Base-by-base conservation (phyloP, 2,113 vertebrate genomes). In the Aphyosemion australe region DNA sequence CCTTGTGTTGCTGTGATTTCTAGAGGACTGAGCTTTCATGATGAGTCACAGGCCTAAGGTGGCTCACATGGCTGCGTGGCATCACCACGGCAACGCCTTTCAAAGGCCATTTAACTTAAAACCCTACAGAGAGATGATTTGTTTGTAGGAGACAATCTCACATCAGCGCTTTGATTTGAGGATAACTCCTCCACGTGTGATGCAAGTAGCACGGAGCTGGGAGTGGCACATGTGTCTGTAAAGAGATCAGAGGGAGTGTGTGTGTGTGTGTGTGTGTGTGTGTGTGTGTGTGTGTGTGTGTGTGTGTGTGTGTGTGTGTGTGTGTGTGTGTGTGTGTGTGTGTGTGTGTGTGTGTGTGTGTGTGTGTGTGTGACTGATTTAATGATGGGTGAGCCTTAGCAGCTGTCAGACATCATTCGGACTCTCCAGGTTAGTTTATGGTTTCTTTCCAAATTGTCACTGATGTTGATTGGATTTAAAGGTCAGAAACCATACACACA, bases 391-490 rank as follows among this genome's bases (percentile, higher is more conserved):
- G 64, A 20, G 55, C 21, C 57, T n/a, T n/a, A 55, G 26, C 37
- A 31, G 45, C 60, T 52, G 41, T 42, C 61, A 45, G 26, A 47
- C 60, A 48, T 52, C 46, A 55, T 32, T 57, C 48, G 57, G 62
- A 77, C 47, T 51, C 55, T 13, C 32, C 12, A 64, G 61, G 52
- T 64, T 52, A 67, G 53, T 79, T 74, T 51, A 78, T 39, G 20
- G 43, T 72, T 51, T 67, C 59, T 64, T 82, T 79, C 67, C 64
- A 72, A 58, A 71, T 79, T 82, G 72, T 78, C 75, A 61, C 58
- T 72, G 50, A 72, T 76, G 78, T 32, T 74, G 79, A 87, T 86
- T 84, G 75, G 72, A 86, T 84, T 85, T 63, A 88, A 90, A 91
- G 83, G 88, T 86, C n/a, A n/a, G n/a, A n/a, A n/a, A n/a, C 0